Evolutionary conservation across 2,888 invertebrate species (phyloP).

Genomic region (Lasioglossum lativentre): DNA sequence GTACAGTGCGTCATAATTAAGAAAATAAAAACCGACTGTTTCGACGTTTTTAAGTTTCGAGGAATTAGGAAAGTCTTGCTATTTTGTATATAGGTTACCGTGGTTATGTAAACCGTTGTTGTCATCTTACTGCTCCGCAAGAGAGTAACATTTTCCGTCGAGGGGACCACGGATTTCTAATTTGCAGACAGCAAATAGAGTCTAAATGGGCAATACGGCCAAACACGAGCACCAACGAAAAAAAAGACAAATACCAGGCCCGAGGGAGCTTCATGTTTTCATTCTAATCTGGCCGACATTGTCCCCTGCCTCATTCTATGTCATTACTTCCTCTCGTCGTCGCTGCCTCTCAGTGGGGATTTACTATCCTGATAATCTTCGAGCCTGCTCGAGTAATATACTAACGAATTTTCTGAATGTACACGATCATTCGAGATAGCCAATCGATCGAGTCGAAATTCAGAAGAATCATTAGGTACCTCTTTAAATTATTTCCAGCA

Average conservation of each 20-base stretch:
- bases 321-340: slow-evolving; percentile 38
- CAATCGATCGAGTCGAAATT: not conserved
- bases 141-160: slow-evolving; percentile 19
- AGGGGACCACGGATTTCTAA: slow-evolving; percentile 34
- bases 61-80: not conserved
- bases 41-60: not conserved
- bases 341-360: slow-evolving; percentile 9
- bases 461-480: not conserved
- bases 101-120: not conserved
- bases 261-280: slow-evolving; percentile 42
- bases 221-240: slow-evolving; percentile 24
- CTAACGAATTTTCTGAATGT: not conserved
- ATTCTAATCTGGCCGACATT: slow-evolving; percentile 48
- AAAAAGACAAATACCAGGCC: slow-evolving; percentile 31
- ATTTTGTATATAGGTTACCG: not conserved
- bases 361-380: slow-evolving; percentile 5
- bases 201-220: slow-evolving; percentile 37
- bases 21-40: not conserved
- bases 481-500: not conserved
- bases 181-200: slow-evolving; percentile 33
- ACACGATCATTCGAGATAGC: not conserved
- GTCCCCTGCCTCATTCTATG: slow-evolving; percentile 44
- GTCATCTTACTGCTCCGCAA: not conserved
- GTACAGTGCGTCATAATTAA: not conserved
- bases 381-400: not conserved